Evolutionary conservation across 2,888 invertebrate species (phyloP).

Genomic region (Onthophagus sagittarius): DNA sequence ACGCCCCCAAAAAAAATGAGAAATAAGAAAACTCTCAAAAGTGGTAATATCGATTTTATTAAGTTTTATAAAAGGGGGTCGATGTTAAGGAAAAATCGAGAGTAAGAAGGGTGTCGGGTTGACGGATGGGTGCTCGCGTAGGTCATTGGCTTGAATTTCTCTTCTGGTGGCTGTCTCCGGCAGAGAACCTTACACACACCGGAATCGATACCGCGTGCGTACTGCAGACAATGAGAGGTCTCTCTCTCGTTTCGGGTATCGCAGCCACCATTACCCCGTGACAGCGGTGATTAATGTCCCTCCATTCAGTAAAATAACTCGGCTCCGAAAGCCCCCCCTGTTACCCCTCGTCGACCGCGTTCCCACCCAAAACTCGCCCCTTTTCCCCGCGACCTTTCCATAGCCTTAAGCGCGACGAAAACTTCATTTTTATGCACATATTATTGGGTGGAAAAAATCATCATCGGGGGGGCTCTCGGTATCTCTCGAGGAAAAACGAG

Average conservation of each 20-base stretch:
- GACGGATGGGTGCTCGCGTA: conserved; percentile 56
- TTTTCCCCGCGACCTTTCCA: not conserved
- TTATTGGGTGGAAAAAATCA: not conserved
- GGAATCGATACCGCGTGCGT: conserved; percentile 39
- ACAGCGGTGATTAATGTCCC: conserved; percentile 54
- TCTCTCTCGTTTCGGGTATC: conserved; percentile 34
- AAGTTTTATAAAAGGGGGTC: not conserved
- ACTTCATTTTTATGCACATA: not conserved
- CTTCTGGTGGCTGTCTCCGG: conserved; percentile 54
- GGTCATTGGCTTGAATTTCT: conserved; percentile 61
- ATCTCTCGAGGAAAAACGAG: conserved; percentile 12
- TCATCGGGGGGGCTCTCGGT: not conserved
- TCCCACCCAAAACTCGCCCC: not conserved
- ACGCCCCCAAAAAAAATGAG: not conserved
- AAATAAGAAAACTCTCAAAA: not conserved
- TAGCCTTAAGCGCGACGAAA: not conserved
- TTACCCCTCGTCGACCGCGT: not conserved
- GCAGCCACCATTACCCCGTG: conserved; percentile 52
- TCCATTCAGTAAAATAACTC: conserved; percentile 26
- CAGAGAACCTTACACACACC: conserved; percentile 40
- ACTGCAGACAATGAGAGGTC: conserved; percentile 7
- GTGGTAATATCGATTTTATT: not conserved
- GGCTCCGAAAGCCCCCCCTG: not conserved
- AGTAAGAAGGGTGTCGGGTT: conserved; percentile 26
- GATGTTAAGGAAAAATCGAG: not conserved